A percentile compares a stretch with the other conserved stretches of the same genome.
Evolutionary conservation across 2,113 vertebrate species (phyloP).

Genomic region (Callorhinus ursinus): DNA sequence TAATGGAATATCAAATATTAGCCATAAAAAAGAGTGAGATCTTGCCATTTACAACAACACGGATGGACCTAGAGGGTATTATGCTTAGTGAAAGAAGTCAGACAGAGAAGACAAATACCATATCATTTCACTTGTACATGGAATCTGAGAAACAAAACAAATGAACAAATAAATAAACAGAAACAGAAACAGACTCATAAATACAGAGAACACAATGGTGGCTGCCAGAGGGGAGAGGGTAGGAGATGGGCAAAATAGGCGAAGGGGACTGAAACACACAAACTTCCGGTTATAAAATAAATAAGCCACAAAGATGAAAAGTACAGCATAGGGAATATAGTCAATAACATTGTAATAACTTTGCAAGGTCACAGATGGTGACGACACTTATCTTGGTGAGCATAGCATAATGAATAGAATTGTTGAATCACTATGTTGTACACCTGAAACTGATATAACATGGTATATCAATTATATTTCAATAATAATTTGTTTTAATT

Average conservation of each 20-base stretch:
- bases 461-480: neutral
- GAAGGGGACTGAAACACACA: neutral
- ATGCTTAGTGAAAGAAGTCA: neutral
- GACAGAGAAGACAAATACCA: neutral
- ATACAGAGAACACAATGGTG: neutral
- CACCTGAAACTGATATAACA: neutral
- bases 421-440: neutral
- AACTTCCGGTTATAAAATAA: neutral
- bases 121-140: neutral
- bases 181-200: neutral
- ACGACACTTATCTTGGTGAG: neutral
- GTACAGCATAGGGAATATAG: neutral
- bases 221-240: neutral
- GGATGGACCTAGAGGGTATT: neutral
- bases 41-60: neutral
- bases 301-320: neutral
- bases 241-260: neutral
- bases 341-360: neutral
- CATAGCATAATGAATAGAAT: neutral
- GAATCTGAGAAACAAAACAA: neutral
- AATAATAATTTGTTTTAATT: neutral
- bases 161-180: neutral
- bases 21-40: neutral
- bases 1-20: neutral
- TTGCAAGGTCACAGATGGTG: neutral